Evolutionary conservation across 2,888 invertebrate genomes (phyloP).

Genomic region (Gortyna flavago): DNA sequence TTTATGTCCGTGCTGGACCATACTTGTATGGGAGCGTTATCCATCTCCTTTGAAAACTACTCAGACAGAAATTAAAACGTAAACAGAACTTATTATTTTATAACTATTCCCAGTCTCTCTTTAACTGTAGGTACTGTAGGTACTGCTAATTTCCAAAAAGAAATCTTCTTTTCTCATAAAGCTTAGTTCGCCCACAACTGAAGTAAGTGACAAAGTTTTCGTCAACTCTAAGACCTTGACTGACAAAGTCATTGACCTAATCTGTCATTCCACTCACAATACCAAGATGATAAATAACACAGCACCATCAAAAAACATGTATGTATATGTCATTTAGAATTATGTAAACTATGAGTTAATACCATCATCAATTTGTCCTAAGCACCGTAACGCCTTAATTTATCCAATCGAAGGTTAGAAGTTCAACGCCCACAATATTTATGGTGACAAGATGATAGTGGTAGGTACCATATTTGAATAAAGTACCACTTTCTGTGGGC

Average conservation of each 20-base stretch:
- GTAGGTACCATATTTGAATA: slow-evolving; percentile 24
- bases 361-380: slow-evolving; percentile 27
- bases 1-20: too few species aligned
- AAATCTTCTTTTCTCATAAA: not conserved
- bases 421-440: slow-evolving; percentile 39
- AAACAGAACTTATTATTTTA: not conserved
- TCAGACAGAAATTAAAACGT: not conserved
- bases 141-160: too few species aligned
- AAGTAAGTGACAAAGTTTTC: not conserved
- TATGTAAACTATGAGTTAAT: slow-evolving; percentile 46
- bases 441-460: slow-evolving; percentile 3
- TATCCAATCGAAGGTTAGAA: slow-evolving; percentile 24
- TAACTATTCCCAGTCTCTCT: not conserved
- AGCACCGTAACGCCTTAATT: slow-evolving; percentile 24
- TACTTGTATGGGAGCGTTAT: too few species aligned
- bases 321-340: slow-evolving; percentile 36
- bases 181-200: not conserved
- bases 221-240: slow-evolving; percentile 3
- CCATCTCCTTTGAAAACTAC: not conserved
- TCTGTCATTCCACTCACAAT: not conserved
- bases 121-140: not conserved
- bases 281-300: slow-evolving; percentile 23
- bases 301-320: slow-evolving; percentile 6
- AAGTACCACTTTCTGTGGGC: slow-evolving; percentile 22
- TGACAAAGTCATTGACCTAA: slow-evolving; percentile 17